Conservation (phyloP, 1,140 invertebrate genomes). For the Aphaenogaster floridana region DNA sequence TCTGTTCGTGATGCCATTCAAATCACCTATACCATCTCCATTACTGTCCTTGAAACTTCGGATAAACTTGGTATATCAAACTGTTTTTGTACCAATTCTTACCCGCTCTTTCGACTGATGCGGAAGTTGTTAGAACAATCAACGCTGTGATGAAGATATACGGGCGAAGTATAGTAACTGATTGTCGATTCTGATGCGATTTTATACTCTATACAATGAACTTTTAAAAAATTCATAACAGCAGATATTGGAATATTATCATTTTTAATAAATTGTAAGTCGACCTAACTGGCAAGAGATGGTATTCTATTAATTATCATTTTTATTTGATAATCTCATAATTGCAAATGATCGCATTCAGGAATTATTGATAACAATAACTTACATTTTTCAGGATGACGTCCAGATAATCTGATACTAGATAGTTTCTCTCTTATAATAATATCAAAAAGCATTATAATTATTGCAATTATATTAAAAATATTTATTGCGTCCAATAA, state of each 20-base stretch:
- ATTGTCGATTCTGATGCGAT: background rate
- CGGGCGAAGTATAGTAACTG: constrained; percentile 85
- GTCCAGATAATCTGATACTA: background rate
- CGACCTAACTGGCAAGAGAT: too few relatives aligned
- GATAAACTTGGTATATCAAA: constrained; percentile 93
- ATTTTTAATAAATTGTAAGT: background rate
- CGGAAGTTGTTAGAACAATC: background rate
- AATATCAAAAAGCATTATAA: background rate
- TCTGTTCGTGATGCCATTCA: constrained; percentile 89
- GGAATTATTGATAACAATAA: constrained; percentile 18
- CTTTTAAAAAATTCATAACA: background rate
- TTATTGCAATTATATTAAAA: background rate
- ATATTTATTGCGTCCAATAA: constrained; percentile 9
- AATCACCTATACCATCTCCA: constrained; percentile 92
- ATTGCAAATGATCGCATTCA: background rate
- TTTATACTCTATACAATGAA: background rate
- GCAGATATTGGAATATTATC: background rate
- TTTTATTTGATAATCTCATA: constrained; percentile 5
- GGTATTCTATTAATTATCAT: background rate
- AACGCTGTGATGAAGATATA: background rate
- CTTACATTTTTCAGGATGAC: background rate
- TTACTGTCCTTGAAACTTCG: constrained; percentile 93
- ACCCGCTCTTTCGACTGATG: background rate
- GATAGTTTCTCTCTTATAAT: background rate
- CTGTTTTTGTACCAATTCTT: constrained; percentile 91